A percentile compares a stretch with the other conserved stretches of the same genome.
phyloP scores from a whole-genome alignment of 2,113 vertebrate species.

The Apodemus sylvaticus region DNA sequence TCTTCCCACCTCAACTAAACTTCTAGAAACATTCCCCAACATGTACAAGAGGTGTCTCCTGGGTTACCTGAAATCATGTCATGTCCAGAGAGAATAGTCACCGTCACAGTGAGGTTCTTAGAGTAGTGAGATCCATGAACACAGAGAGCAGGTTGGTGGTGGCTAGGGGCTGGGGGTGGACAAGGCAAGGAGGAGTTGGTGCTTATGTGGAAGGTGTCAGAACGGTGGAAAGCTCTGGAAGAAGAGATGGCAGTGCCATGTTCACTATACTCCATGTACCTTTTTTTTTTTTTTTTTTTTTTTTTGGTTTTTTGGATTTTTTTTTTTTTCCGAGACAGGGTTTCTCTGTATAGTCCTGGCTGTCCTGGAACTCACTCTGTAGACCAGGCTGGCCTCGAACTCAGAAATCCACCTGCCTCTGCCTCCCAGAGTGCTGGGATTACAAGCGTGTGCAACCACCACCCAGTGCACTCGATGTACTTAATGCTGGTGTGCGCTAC shows the following conservation, averaged over 20 bases:
- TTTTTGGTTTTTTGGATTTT: too few species aligned
- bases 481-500: background rate
- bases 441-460: too few species aligned
- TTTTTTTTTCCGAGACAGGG: too few species aligned
- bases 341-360: too few species aligned
- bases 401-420: too few species aligned
- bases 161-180: background rate
- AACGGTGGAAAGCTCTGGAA: background rate
- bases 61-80: background rate
- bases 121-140: background rate
- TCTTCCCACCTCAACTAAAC: too few species aligned
- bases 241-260: background rate
- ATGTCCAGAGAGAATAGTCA: background rate
- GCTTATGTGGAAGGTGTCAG: background rate
- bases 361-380: too few species aligned
- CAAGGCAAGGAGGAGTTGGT: background rate
- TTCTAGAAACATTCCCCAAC: background rate
- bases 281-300: too few species aligned
- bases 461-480: too few species aligned
- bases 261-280: rapidly evolving
- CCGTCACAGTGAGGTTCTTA: background rate
- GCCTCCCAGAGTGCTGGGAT: too few species aligned
- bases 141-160: background rate
- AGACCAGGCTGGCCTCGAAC: too few species aligned
- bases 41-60: background rate